These are phyloP conservation scores for Eristalis tenax DNA, from an alignment of 2,888 invertebrate species.

Conservation along the genomic window DNA sequence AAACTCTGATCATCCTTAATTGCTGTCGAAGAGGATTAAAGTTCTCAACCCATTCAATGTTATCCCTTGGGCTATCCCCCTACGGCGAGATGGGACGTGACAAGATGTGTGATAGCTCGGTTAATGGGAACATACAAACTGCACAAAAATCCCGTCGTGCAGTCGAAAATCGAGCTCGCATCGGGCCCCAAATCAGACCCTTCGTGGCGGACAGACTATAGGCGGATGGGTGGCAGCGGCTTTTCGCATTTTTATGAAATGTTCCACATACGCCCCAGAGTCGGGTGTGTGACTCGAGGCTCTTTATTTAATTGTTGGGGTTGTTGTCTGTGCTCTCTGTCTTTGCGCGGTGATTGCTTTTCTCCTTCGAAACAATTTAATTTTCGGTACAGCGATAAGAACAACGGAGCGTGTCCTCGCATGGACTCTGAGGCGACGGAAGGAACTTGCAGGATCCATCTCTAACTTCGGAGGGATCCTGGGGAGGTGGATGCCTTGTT, in stretches of 20 bases:
- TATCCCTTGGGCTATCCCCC: not conserved
- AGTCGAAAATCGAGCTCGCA: not conserved
- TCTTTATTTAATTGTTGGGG: slow-evolving; percentile 4
- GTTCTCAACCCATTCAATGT: not conserved
- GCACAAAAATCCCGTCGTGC: too few species aligned
- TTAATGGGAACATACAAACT: too few species aligned
- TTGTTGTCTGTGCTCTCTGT: not conserved
- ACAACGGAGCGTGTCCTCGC: not conserved
- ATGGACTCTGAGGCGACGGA: not conserved
- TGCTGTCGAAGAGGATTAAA: not conserved
- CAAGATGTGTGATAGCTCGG: not conserved
- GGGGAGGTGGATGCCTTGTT: not conserved
- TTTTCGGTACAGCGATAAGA: not conserved
- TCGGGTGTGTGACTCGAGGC: not conserved
- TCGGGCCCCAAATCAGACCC: not conserved
- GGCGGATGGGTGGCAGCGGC: too few species aligned
- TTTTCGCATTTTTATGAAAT: not conserved
- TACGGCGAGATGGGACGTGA: not conserved
- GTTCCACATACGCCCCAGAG: slow-evolving; percentile 1
- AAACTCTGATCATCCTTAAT: not conserved
- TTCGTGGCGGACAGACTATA: not conserved
- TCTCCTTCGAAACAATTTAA: not conserved
- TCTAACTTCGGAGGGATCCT: not conserved
- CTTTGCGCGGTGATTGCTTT: not conserved
- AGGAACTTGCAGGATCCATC: not conserved